Conservation (phyloP, 2,113 vertebrate genomes). For the Vimba vimba region DNA sequence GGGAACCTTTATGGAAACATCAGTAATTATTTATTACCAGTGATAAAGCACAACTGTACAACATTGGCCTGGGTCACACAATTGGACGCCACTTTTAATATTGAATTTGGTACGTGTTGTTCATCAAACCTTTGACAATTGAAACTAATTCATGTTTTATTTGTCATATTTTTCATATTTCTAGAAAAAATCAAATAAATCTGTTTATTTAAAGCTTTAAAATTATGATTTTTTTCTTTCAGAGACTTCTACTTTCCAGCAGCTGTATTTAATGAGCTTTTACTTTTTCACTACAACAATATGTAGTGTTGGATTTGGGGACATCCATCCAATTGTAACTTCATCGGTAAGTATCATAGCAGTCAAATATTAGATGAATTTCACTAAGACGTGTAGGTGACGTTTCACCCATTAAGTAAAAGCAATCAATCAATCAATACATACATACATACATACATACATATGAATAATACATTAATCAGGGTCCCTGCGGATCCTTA, state of each 20-base stretch:
- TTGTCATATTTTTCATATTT: background rate
- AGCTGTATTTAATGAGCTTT: conserved; percentile 44
- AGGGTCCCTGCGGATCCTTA: too few species aligned
- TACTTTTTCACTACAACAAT: conserved; percentile 47
- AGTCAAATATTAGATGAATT: background rate
- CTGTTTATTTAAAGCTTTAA: too few species aligned
- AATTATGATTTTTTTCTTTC: background rate
- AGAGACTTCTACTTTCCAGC: conserved; percentile 11
- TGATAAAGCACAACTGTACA: conserved; percentile 47
- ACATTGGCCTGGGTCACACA: conserved; percentile 42
- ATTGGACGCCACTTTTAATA: background rate
- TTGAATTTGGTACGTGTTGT: conserved; percentile 39
- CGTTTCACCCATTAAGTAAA: too few species aligned
- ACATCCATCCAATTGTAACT: conserved; percentile 35
- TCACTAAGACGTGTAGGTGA: background rate
- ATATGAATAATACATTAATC: too few species aligned
- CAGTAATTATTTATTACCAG: conserved; percentile 20
- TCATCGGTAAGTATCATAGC: conserved; percentile 35
- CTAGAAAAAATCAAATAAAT: background rate
- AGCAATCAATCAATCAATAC: too few species aligned
- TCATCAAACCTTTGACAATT: background rate
- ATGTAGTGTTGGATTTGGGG: conserved; percentile 49
- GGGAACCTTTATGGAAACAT: conserved; percentile 23
- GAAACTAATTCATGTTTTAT: background rate
- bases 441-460: too few species aligned